Percentiles rank a stretch among this genome's conserved stretches.
Conservation (phyloP, 23 tunicate species). For the Oikopleura dioica region DNA sequence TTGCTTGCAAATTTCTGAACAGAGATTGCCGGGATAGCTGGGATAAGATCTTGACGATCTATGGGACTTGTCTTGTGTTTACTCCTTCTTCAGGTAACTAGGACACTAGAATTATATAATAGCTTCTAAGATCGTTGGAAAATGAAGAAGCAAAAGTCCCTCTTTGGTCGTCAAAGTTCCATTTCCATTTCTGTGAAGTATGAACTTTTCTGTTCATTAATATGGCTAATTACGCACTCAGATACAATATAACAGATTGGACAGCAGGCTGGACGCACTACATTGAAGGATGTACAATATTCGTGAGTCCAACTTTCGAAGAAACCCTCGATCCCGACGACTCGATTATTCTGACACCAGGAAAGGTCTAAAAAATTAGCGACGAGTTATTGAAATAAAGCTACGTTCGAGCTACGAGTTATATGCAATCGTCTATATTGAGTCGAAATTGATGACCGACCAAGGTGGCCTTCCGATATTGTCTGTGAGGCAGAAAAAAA, state of each 20-base stretch:
- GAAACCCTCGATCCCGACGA: not conserved
- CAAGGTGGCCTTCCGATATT: not conserved
- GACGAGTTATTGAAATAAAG: too few species aligned
- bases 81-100: not conserved
- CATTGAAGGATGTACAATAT: conserved; percentile 5
- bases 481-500: conserved; percentile 3
- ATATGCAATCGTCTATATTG: too few species aligned
- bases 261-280: not conserved
- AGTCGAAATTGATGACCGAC: too few species aligned
- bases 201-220: too few species aligned
- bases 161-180: conserved; percentile 7
- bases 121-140: not conserved
- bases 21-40: not conserved
- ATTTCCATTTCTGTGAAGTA: not conserved
- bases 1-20: not conserved
- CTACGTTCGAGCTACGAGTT: too few species aligned
- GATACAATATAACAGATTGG: conserved; percentile 5
- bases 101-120: not conserved
- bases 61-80: not conserved
- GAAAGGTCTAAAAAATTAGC: too few species aligned
- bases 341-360: not conserved
- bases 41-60: not conserved
- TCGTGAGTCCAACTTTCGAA: not conserved
- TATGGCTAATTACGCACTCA: too few species aligned
- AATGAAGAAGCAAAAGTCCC: not conserved